Percentiles rank a stretch among this genome's conserved stretches.
These are phyloP conservation scores for Noctua janthe DNA, from an alignment of 2,888 invertebrate species.

Conservation along the genomic window DNA sequence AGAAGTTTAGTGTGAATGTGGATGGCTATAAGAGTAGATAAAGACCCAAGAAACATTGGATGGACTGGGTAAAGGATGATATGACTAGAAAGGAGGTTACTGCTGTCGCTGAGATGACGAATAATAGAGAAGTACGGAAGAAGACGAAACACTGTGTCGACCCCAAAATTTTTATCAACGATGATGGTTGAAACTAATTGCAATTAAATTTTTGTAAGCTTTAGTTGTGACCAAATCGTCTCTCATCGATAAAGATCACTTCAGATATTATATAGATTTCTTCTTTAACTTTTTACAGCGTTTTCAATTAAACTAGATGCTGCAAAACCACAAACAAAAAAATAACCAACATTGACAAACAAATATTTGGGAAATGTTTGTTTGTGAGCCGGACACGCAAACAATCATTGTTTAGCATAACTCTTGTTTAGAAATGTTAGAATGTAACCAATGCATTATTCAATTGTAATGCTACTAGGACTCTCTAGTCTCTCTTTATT, in stretches of 20 bases:
- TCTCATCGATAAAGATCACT: neutral
- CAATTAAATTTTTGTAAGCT: neutral
- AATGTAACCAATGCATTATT: slow-evolving; percentile 8
- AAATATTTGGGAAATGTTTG: slow-evolving; percentile 36
- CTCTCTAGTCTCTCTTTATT: neutral
- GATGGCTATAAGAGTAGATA: neutral
- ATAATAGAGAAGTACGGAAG: neutral
- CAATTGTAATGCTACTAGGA: slow-evolving; percentile 8
- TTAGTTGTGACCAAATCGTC: neutral
- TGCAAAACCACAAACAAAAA: neutral
- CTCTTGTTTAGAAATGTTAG: slow-evolving; percentile 5
- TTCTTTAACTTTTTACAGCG: neutral
- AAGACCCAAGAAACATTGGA: neutral
- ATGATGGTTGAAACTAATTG: neutral
- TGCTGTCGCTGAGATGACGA: no score
- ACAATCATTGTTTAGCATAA: slow-evolving; percentile 31
- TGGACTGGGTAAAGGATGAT: neutral
- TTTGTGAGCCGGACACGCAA: slow-evolving; percentile 17
- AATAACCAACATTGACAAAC: slow-evolving; percentile 11
- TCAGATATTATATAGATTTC: no score
- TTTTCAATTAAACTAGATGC: neutral
- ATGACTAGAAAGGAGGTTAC: no score
- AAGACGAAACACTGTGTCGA: neutral
- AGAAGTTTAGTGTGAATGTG: neutral
- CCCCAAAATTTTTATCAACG: no score